These are phyloP conservation scores for Zosterops borbonicus DNA, from an alignment of 2,113 vertebrate genomes.

Conservation along the genomic window DNA sequence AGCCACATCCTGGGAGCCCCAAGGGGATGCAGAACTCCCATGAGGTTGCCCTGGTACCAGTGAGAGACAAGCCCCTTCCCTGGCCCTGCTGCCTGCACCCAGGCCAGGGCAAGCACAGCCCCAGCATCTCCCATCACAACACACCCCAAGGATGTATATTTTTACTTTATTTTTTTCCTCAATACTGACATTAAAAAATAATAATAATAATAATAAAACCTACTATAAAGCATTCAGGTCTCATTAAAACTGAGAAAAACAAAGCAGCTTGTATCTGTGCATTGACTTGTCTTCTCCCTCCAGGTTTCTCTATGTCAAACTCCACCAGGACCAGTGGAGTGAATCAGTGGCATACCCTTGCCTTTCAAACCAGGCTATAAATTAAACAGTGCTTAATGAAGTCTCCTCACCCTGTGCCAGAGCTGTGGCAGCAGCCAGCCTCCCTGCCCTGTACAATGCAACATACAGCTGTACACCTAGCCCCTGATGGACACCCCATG, in stretches of 20 bases:
- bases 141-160: background rate
- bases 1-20: background rate
- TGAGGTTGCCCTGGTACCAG: background rate
- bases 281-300: background rate
- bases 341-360: background rate
- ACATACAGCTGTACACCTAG: background rate
- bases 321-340: background rate
- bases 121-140: background rate
- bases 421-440: background rate
- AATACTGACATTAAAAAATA: conserved; percentile 70
- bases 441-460: background rate
- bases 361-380: background rate
- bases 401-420: background rate
- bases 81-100: background rate
- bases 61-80: background rate
- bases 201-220: background rate
- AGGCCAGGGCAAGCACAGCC: background rate
- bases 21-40: background rate
- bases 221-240: conserved; percentile 68
- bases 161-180: conserved; percentile 68
- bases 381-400: background rate
- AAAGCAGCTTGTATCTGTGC: conserved; percentile 11
- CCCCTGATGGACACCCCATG: too few species aligned
- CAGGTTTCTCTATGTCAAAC: background rate
- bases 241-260: conserved; percentile 67